A percentile compares a stretch with the other conserved stretches of the same genome.
Conservation (phyloP, 2,113 vertebrate species). For the Clarias gariepinus region DNA sequence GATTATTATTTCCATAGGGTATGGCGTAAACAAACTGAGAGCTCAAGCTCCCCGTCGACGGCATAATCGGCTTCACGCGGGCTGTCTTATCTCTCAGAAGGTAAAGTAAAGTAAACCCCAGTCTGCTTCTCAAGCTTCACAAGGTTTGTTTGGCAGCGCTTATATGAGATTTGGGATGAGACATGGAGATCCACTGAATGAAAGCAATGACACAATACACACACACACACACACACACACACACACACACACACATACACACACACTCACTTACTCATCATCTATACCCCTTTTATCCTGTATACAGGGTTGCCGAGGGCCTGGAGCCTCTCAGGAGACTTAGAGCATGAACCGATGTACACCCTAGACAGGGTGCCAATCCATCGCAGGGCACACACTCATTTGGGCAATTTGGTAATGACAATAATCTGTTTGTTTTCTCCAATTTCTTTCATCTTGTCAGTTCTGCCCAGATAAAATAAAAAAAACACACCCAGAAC, state of each 20-base stretch:
- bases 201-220: background rate
- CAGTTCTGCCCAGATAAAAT: background rate
- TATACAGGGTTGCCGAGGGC: too few species aligned
- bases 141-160: background rate
- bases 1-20: background rate
- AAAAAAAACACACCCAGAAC: background rate
- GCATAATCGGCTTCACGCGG: constrained; percentile 42
- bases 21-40: constrained; percentile 23
- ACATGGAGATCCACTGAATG: background rate
- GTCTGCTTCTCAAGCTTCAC: constrained; percentile 14
- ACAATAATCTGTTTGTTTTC: background rate
- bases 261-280: too few species aligned
- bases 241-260: too few species aligned
- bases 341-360: too few species aligned
- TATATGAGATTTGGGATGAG: background rate
- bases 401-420: too few species aligned
- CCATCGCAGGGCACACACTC: too few species aligned
- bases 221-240: too few species aligned
- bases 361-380: too few species aligned
- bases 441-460: background rate
- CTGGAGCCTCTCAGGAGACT: too few species aligned
- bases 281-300: too few species aligned
- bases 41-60: constrained; percentile 11
- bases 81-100: constrained; percentile 32
- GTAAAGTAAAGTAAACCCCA: constrained; percentile 26